Evolutionary conservation across 2,797 vertebrate genomes (phyloP).

Genomic region (Catamblyrhynchus diadema): DNA sequence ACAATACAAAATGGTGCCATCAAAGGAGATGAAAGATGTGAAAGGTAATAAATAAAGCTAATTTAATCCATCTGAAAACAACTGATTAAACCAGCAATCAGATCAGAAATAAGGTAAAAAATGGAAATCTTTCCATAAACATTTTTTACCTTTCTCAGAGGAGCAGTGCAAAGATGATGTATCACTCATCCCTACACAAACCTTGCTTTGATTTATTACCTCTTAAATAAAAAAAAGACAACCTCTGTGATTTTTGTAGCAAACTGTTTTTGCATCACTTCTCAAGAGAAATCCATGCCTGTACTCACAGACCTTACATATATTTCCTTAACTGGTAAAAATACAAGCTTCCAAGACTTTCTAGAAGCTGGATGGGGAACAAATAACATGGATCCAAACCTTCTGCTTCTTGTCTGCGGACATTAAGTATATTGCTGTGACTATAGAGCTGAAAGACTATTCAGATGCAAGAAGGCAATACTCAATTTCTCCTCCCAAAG

Average conservation of each 20-base stretch:
- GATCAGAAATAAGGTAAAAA: slow-evolving; percentile 2
- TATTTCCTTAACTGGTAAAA: background rate
- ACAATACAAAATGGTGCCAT: background rate
- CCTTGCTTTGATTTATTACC: slow-evolving; percentile 23
- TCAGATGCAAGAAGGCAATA: slow-evolving; percentile 65
- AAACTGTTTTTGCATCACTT: background rate
- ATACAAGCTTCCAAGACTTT: background rate
- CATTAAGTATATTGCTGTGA: slow-evolving; percentile 55
- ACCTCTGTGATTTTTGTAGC: background rate
- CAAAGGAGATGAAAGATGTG: background rate
- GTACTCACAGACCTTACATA: background rate
- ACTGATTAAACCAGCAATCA: background rate
- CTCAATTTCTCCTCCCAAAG: slow-evolving; percentile 62
- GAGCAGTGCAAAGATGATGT: background rate
- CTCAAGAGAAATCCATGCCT: background rate
- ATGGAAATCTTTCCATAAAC: background rate
- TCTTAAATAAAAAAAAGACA: background rate
- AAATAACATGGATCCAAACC: slow-evolving; percentile 11
- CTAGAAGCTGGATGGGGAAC: background rate
- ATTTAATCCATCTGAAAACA: background rate
- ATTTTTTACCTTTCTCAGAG: background rate
- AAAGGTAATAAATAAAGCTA: slow-evolving; percentile 6
- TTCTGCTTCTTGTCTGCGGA: slow-evolving; percentile 40
- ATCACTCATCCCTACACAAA: background rate
- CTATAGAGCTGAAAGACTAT: slow-evolving; percentile 61